phyloP scores from a whole-genome alignment of 2,888 invertebrate species.

The Eupithecia tripunctaria region DNA sequence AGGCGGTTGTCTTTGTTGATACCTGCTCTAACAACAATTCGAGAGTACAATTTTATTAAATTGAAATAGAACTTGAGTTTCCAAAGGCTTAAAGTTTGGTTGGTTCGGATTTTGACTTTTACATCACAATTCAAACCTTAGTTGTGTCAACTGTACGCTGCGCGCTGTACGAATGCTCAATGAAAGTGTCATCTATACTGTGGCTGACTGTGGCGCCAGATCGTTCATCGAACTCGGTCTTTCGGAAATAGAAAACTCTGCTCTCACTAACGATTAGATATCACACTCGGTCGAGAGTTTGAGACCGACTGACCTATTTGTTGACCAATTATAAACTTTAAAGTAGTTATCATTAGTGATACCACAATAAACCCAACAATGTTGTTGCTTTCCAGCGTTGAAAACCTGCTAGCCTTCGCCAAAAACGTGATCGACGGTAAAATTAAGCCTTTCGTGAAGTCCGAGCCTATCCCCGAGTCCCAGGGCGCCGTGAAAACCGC shows the following conservation, averaged over 20 bases:
- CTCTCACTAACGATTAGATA: background rate
- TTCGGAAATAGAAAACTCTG: background rate
- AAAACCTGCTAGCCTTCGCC: slow-evolving; percentile 92
- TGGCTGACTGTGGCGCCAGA: background rate
- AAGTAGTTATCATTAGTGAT: background rate
- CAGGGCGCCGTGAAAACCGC: slow-evolving; percentile 91
- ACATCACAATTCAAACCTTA: background rate
- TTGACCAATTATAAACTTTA: background rate
- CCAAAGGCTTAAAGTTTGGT: no score
- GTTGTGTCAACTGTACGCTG: no score
- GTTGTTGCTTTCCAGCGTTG: slow-evolving; percentile 84
- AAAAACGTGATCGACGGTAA: slow-evolving; percentile 92
- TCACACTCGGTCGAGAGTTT: background rate
- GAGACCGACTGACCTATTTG: background rate
- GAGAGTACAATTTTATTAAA: background rate
- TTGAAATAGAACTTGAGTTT: no score
- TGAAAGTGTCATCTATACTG: background rate
- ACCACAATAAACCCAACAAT: background rate
- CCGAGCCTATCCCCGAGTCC: slow-evolving; percentile 95
- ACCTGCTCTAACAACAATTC: background rate
- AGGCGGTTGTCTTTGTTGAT: background rate
- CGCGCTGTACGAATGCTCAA: background rate
- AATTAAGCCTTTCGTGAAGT: slow-evolving; percentile 96
- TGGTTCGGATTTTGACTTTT: no score
- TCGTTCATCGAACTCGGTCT: background rate